These are phyloP conservation scores for Phortica okadai DNA, from an alignment of 2,888 invertebrate species.

Conservation along the genomic window DNA sequence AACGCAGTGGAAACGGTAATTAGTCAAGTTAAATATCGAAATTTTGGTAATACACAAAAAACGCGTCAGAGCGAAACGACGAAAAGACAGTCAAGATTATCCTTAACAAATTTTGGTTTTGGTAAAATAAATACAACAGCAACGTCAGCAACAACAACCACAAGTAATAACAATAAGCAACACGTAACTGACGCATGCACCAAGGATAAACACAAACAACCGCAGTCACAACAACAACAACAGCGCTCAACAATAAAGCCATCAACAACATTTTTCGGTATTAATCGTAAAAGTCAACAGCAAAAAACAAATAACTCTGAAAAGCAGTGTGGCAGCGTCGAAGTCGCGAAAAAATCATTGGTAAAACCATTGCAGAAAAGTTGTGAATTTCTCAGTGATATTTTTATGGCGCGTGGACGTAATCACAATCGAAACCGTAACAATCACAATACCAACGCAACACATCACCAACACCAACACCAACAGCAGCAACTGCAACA, in stretches of 20 bases:
- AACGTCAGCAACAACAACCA: slow-evolving; percentile 30
- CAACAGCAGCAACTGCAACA: slow-evolving; percentile 48
- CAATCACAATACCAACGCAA: slow-evolving; percentile 44
- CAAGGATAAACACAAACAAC: slow-evolving; percentile 16
- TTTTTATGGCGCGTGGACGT: slow-evolving; percentile 76
- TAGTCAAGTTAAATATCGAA: slow-evolving; percentile 54
- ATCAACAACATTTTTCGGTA: slow-evolving; percentile 13
- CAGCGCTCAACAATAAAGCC: neutral
- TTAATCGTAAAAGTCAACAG: slow-evolving; percentile 7
- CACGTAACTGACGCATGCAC: slow-evolving; percentile 10
- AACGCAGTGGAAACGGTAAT: slow-evolving; percentile 51
- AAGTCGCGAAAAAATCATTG: neutral
- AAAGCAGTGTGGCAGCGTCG: slow-evolving; percentile 26
- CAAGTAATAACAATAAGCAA: slow-evolving; percentile 4
- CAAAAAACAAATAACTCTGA: slow-evolving; percentile 25
- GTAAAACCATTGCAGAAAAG: slow-evolving; percentile 68
- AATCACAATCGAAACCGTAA: slow-evolving; percentile 72
- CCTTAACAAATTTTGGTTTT: slow-evolving; percentile 55
- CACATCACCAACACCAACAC: slow-evolving; percentile 42
- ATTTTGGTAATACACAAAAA: slow-evolving; percentile 28
- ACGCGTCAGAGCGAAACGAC: slow-evolving; percentile 43
- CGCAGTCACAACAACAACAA: slow-evolving; percentile 8
- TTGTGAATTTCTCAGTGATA: slow-evolving; percentile 71
- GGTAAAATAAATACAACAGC: slow-evolving; percentile 34
- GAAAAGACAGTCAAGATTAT: slow-evolving; percentile 66